Percentiles rank a stretch among this genome's conserved stretches.
Evolutionary conservation across 2,888 invertebrate genomes (phyloP).

Genomic region (Stenodera caucasica): DNA sequence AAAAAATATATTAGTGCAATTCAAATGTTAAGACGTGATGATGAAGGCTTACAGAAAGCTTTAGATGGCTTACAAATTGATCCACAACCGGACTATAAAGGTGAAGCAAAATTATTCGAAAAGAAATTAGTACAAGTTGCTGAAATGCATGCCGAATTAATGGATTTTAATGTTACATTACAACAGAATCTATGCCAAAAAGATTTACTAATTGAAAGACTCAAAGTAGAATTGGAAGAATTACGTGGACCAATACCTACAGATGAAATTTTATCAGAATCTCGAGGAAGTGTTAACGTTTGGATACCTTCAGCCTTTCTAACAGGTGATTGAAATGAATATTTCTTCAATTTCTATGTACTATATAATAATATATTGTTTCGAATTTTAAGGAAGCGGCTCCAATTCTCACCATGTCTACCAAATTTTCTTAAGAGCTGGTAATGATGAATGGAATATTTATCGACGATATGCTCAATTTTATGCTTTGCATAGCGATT

Average conservation of each 20-base stretch:
- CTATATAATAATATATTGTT: constrained; percentile 26
- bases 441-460: constrained; percentile 94
- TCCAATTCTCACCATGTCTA: constrained; percentile 86
- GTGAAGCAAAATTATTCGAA: constrained; percentile 80
- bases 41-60: constrained; percentile 50
- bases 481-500: constrained; percentile 77
- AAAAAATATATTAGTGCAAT: constrained; percentile 88
- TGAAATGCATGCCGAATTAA: constrained; percentile 92
- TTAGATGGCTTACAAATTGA: constrained; percentile 50
- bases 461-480: constrained; percentile 94
- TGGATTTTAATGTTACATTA: constrained; percentile 87
- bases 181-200: constrained; percentile 70
- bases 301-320: constrained; percentile 89
- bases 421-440: constrained; percentile 78
- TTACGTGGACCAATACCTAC: constrained; percentile 65
- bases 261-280: constrained; percentile 53
- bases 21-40: constrained; percentile 69
- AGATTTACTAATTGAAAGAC: constrained; percentile 62
- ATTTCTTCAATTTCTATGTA: constrained; percentile 8
- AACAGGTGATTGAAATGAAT: too few species aligned
- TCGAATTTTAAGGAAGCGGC: constrained; percentile 65
- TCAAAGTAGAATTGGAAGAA: constrained; percentile 67
- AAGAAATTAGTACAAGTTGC: constrained; percentile 88
- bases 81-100: constrained; percentile 58
- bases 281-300: constrained; percentile 68